Base-by-base conservation (phyloP, 2,888 invertebrate species). In the Pristionchus entomophagus region DNA sequence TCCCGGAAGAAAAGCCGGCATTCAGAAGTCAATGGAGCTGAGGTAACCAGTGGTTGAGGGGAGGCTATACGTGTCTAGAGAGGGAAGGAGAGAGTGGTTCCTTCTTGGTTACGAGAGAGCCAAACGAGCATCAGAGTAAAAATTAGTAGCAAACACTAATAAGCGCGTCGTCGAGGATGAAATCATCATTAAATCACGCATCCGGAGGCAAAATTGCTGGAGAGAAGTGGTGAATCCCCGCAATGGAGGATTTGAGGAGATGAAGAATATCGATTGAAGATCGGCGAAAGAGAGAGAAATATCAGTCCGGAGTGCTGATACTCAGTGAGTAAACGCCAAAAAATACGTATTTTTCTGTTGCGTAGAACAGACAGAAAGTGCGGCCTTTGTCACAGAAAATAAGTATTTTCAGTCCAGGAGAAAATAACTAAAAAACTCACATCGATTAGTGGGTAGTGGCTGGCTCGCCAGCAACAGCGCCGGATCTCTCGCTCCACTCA, bases 21-120 rank as follows among this genome's bases (percentile, higher is more conserved):
- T 59, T 41, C 41, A 17, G 41, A n/a, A 73, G 73, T 73, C 73
- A 73, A 73, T 73, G 73, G 73, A 73, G 41, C 73, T 73, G 41
- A 73, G 73, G 73, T 73, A 73, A 73, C 73, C 73, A 73, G 73
- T n/a, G n/a, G 73, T 19, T 32, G 29, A 32, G 59, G 8, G 10
- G 59, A 59, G 26, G 26, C 62, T 32, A 45, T 6, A 32, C 29
- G 62, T 29, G 62, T 29, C 29, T 17, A n/a, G 62, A n/a, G 26
- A 65, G 65, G 32, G 35, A n/a, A 35, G 62, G 32, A 17, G 4
- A 35, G 65, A 65, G 32, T 62, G 35, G 65, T 65, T 65, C 65
- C 59, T 59, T 59, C 59, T 32, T 45, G 45, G 45, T 45, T 45
- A 45, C 45, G 45, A n/a, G 45, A 45, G 45, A 45, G 45, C 8